Evolutionary conservation across 1,140 invertebrate species (phyloP), one percentile per base, ranked within the genome.

Genomic region (Rhizoglyphus robini): DNA sequence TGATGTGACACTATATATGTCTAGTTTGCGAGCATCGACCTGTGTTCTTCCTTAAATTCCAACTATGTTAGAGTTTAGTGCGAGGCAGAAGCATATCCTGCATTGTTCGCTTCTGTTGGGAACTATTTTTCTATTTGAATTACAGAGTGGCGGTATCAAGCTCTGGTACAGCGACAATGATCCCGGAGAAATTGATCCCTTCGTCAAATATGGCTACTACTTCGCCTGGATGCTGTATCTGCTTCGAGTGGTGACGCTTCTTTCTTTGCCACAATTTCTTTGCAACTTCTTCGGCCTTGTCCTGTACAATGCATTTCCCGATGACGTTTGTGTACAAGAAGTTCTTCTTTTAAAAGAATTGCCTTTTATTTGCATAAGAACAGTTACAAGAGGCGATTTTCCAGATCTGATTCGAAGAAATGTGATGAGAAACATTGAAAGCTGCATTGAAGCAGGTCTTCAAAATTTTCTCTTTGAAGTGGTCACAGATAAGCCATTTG

Each of bases 391-490:
- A 67, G 95, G 95, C 1, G 90, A 96, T 77, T 97, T 87, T 78
- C 90, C 94, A 1, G 84, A 93, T 67, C 77, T 98, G 57, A 92
- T 98, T 0, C 84, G 84, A 73, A 83, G 82, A 48, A 97, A 96
- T 81, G 88, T 97, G 0, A 72, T 73, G 48, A 81, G 87, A 65
- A 99, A 99, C 75, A 83, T 96, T 75, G 86, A 88, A 69, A 87
- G 84, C 51, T 97, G 94, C 73, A 77, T 85, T 59, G 86, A 90
- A 73, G 85, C 88, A 4, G 93, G 93, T 4, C 76, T 98, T 46
- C 90, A 96, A 75, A 96, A 97, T 75, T 99, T 96, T 73, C 84
- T 96, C 66, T 88, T 98, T 70, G 93, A 98, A 81, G 91, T 98
- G 25, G 94, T 97, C 0, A 95, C 91, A 13, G 95, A 98, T 74